Evolutionary conservation across 2,888 invertebrate species (phyloP).

Genomic region (Melanotus villosus): DNA sequence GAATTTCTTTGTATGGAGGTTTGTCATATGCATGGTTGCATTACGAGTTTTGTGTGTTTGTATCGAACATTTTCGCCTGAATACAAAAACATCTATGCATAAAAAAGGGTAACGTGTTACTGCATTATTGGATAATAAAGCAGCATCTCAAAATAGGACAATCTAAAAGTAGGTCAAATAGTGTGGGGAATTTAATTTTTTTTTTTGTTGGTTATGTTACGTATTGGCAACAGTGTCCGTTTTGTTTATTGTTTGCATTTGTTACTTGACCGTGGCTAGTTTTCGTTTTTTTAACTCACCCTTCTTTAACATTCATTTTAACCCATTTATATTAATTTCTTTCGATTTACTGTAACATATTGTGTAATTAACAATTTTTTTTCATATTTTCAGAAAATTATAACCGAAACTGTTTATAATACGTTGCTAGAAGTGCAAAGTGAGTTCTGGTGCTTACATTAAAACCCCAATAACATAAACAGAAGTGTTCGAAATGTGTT

Average conservation of each 20-base stretch:
- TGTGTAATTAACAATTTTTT: conserved; percentile 1
- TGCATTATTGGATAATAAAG: conserved; percentile 7
- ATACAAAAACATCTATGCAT: background rate
- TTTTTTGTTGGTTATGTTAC: conserved; percentile 33
- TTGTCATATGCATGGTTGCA: too few relatives aligned
- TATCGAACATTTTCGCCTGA: background rate
- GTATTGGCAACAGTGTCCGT: conserved; percentile 30
- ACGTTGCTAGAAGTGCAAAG: conserved; percentile 29
- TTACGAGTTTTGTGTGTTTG: too few relatives aligned
- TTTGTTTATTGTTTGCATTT: conserved; percentile 35
- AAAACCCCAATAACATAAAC: conserved; percentile 20
- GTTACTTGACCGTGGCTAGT: background rate
- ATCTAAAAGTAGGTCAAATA: conserved; percentile 40
- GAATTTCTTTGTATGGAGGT: too few relatives aligned
- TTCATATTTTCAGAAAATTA: conserved; percentile 39
- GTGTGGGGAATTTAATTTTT: conserved; percentile 31
- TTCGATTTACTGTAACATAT: too few relatives aligned
- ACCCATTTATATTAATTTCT: too few relatives aligned
- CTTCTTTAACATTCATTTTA: too few relatives aligned
- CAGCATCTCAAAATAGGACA: conserved; percentile 43
- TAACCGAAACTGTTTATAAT: conserved; percentile 26
- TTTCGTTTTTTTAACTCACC: background rate
- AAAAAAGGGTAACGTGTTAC: background rate
- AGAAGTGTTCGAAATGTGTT: conserved; percentile 45
- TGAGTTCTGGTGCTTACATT: conserved; percentile 40